These are phyloP conservation scores for Colletes latitarsis DNA, from an alignment of 1,140 invertebrate genomes.

Conservation along the genomic window DNA sequence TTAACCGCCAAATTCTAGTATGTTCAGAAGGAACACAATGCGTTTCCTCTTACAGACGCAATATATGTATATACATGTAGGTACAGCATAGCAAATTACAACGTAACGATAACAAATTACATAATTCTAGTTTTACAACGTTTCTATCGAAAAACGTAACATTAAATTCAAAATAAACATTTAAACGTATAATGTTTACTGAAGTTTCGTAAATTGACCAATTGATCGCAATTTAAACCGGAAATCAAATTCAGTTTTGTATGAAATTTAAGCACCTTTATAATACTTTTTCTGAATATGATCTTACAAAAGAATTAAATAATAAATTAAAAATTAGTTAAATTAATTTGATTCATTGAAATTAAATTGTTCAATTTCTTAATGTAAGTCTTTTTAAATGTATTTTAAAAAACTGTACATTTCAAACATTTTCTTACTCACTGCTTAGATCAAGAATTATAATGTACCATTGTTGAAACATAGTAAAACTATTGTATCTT, in stretches of 20 bases:
- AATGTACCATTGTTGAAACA: neutral
- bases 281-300: no score
- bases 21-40: neutral
- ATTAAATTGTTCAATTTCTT: neutral
- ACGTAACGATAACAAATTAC: neutral
- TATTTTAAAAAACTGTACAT: no score
- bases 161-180: neutral
- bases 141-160: neutral
- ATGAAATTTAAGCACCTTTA: neutral
- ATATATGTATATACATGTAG: no score
- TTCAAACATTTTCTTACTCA: neutral
- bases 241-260: constrained; percentile 11
- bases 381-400: neutral
- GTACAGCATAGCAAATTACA: neutral
- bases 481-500: neutral
- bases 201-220: neutral
- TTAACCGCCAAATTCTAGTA: constrained; percentile 31
- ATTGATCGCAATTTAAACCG: constrained; percentile 1
- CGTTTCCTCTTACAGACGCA: neutral
- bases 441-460: neutral
- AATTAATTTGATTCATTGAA: neutral
- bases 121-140: neutral
- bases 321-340: no score
- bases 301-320: no score
- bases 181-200: no score